Conservation (phyloP, 2,797 vertebrate species). For the Leontopithecus rosalia region DNA sequence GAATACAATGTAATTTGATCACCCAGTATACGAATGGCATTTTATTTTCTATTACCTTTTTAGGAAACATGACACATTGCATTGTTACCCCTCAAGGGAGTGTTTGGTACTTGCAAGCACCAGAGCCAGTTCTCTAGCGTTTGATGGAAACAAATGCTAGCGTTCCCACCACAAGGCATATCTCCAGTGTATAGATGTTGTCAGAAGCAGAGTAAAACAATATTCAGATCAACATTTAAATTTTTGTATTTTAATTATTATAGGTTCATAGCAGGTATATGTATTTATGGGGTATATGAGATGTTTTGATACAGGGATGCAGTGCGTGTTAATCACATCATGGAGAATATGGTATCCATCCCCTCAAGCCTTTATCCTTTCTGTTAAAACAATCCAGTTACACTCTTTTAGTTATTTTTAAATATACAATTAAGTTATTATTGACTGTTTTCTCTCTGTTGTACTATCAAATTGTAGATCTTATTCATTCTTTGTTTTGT, state of each 20-base stretch:
- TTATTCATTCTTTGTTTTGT: background rate
- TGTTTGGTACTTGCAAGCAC: background rate
- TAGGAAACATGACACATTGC: background rate
- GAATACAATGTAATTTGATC: background rate
- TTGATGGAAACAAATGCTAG: conserved; percentile 31
- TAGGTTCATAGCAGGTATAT: background rate
- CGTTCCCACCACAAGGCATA: background rate
- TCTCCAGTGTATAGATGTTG: background rate
- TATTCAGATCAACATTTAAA: background rate
- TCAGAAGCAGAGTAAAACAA: background rate
- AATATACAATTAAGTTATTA: background rate
- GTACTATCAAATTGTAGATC: background rate
- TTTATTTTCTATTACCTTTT: conserved; percentile 16
- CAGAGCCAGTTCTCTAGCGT: background rate
- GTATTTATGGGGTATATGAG: background rate
- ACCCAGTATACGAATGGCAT: background rate
- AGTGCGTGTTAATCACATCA: background rate
- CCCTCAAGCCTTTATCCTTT: background rate
- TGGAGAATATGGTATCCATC: background rate
- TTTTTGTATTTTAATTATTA: background rate
- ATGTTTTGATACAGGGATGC: background rate
- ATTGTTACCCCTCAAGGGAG: background rate
- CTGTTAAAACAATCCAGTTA: background rate
- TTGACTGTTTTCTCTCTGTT: too few species aligned
- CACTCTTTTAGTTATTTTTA: background rate